These are phyloP conservation scores for Sclerurus mexicanus DNA, from an alignment of 2,113 vertebrate species.

Conservation along the genomic window DNA sequence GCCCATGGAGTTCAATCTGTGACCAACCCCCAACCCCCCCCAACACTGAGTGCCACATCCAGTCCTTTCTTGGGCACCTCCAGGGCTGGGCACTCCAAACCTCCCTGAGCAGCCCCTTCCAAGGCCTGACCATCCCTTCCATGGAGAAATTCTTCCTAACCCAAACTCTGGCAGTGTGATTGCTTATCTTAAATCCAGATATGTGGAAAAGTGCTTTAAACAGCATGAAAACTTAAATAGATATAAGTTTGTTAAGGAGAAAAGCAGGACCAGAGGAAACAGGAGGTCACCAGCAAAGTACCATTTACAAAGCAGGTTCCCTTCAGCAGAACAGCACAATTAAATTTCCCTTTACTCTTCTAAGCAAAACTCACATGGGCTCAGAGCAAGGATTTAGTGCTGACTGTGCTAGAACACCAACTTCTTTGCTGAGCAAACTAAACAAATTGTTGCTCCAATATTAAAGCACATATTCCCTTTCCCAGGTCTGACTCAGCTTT, in stretches of 20 bases:
- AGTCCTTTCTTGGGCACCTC: background rate
- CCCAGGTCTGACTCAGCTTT: background rate
- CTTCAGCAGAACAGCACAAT: background rate
- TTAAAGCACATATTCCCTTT: background rate
- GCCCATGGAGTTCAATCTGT: rapidly evolving
- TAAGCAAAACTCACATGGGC: background rate
- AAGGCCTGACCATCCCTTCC: rapidly evolving
- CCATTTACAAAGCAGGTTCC: background rate
- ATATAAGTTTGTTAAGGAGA: background rate
- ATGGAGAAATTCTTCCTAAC: background rate
- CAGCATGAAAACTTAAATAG: background rate
- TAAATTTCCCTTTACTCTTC: background rate
- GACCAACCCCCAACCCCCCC: too few relatives aligned
- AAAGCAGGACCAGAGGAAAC: background rate
- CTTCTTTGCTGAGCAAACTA: slow-evolving; percentile 20
- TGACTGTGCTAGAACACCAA: background rate
- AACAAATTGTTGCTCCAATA: background rate
- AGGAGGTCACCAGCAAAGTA: background rate
- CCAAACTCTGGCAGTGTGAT: background rate
- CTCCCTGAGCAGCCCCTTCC: background rate
- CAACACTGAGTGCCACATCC: background rate
- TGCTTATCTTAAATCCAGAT: background rate
- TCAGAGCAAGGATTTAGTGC: background rate
- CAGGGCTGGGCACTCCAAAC: background rate
- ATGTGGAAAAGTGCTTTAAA: background rate